Percentiles rank a stretch among this genome's conserved stretches.
Conservation (phyloP, 2,888 invertebrate species). For the Dolichopus griseipennis region DNA sequence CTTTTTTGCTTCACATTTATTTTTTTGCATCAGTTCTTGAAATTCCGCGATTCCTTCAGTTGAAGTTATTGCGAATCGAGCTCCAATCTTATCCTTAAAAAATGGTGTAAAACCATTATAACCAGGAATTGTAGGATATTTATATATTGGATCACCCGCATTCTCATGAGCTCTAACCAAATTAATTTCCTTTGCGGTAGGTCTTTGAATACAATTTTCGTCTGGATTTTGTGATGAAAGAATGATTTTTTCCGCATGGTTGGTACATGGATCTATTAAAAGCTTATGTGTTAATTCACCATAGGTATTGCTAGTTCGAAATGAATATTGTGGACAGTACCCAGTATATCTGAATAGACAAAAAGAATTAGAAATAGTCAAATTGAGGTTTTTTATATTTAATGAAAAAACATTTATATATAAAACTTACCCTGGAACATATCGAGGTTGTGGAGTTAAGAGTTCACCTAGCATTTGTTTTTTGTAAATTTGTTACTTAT, state of each 20-base stretch:
- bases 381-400: conserved; percentile 11
- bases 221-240: conserved; percentile 47
- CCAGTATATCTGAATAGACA: conserved; percentile 57
- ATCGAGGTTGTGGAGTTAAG: conserved; percentile 59
- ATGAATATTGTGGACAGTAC: conserved; percentile 66
- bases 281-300: conserved; percentile 66
- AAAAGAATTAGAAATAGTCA: not conserved
- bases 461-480: conserved; percentile 17
- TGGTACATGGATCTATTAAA: conserved; percentile 61
- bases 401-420: too few relatives aligned
- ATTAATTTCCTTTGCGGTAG: conserved; percentile 58
- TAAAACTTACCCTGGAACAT: conserved; percentile 58
- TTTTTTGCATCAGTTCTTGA: conserved; percentile 52
- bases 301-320: conserved; percentile 65
- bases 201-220: conserved; percentile 48
- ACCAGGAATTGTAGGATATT: conserved; percentile 64
- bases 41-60: conserved; percentile 66
- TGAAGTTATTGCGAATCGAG: conserved; percentile 61
- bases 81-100: conserved; percentile 57
- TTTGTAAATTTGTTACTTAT: conserved; percentile 11
- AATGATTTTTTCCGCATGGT: conserved; percentile 61
- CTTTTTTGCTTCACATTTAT: conserved; percentile 45
- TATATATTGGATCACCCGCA: conserved; percentile 60
- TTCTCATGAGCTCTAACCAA: conserved; percentile 54
- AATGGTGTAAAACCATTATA: conserved; percentile 61